Base-by-base conservation (phyloP, 2,888 invertebrate species). In the Pristionchus maxplancki region DNA sequence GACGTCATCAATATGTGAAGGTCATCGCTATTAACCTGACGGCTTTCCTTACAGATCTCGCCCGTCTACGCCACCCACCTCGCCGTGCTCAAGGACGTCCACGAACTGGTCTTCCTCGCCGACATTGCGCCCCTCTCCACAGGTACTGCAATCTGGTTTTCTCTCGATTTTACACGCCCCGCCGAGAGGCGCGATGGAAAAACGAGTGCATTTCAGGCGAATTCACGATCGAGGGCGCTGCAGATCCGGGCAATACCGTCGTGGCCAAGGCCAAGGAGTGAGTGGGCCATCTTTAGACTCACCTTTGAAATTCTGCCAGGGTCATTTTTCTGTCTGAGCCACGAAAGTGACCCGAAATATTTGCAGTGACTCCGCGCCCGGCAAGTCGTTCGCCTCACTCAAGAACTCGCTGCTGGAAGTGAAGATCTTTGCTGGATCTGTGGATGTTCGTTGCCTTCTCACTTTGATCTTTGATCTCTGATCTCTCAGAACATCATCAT, bases 81-180 rank as follows among this genome's bases (percentile, higher is more conserved):
- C 78, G 28, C 34, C 78, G 44, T 78, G 1, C 24, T 28, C 28
- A 78, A 48, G 78, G 78, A 78, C 28, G 78, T 78, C 34, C 20
- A n/a, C 78, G 78, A 87, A 0, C 71, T 87, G 11, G 86, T 87
- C 50, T 87, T 87, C 71, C 17, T 87, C 31, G 86, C 86, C 3
- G 28, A 24, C 17, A 34, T 87, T 24, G 44, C 50, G 8, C 71
- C 71, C 20, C 34, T 87, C 0, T 48, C 48, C 6, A 48, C 86
- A 0, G n/a, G n/a, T n/a, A n/a, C n/a, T n/a, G n/a, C n/a, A n/a
- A n/a, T n/a, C n/a, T n/a, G n/a, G n/a, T n/a, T n/a, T n/a, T n/a
- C n/a, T n/a, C n/a, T n/a, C n/a, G n/a, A n/a, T n/a, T n/a, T n/a
- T n/a, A n/a, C n/a, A n/a, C n/a, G n/a, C n/a, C n/a, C n/a, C n/a